These are phyloP conservation scores for Microtus pennsylvanicus DNA, from an alignment of 2,113 vertebrate species.

Conservation along the genomic window DNA sequence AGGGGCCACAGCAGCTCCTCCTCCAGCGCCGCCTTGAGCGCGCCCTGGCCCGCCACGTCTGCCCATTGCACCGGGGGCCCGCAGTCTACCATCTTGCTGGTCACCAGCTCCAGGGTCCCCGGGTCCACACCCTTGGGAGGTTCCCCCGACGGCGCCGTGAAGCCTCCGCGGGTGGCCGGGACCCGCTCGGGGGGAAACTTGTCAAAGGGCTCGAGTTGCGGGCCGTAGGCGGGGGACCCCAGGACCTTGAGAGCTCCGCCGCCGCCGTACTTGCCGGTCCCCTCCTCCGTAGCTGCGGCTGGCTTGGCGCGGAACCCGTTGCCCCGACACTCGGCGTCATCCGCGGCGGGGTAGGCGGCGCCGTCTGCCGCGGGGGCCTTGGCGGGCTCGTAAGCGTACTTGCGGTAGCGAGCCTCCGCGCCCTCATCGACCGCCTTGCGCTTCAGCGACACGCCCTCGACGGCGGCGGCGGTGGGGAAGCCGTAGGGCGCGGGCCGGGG, in stretches of 20 bases:
- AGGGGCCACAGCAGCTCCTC: constrained; percentile 97
- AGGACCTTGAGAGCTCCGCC: constrained; percentile 88
- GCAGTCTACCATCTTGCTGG: constrained; percentile 93
- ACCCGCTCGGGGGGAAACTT: constrained; percentile 90
- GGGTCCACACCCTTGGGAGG: constrained; percentile 90
- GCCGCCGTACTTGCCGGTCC: constrained; percentile 81
- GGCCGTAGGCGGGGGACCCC: constrained; percentile 88
- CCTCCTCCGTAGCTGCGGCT: constrained; percentile 77
- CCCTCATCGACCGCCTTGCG: constrained; percentile 95
- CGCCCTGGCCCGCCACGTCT: constrained; percentile 92
- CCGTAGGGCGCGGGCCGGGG: constrained; percentile 88
- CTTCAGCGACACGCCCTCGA: constrained; percentile 91
- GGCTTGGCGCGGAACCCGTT: constrained; percentile 92
- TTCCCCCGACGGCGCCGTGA: constrained; percentile 84
- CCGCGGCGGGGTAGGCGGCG: constrained; percentile 89
- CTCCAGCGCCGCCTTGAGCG: constrained; percentile 94
- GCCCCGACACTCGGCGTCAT: constrained; percentile 91
- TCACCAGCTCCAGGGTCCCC: constrained; percentile 91
- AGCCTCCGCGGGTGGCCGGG: constrained; percentile 63
- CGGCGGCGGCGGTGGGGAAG: constrained; percentile 88
- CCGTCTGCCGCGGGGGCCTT: constrained; percentile 87
- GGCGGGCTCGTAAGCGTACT: constrained; percentile 92
- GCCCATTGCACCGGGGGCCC: constrained; percentile 93
- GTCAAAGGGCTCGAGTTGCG: constrained; percentile 83
- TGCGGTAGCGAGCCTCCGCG: constrained; percentile 92